Conservation (phyloP, 2,888 invertebrate species). For the Xestia c-nigrum region DNA sequence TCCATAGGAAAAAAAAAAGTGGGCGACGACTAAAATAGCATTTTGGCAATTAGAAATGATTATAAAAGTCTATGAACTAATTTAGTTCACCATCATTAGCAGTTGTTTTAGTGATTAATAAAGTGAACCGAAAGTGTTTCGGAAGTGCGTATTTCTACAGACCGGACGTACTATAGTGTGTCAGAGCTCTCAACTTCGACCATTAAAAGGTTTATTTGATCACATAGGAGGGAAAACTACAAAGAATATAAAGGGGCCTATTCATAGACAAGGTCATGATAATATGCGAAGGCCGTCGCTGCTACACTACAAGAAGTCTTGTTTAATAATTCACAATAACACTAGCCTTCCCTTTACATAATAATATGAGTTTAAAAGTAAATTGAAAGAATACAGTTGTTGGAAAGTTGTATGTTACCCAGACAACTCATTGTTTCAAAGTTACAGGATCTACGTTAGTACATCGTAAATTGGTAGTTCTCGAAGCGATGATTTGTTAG, state of each 20-base stretch:
- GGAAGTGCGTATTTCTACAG: slow-evolving; percentile 47
- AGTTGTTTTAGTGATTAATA: slow-evolving; percentile 16
- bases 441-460: slow-evolving; percentile 11
- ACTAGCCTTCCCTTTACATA: slow-evolving; percentile 12
- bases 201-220: slow-evolving; percentile 54
- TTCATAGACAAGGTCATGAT: slow-evolving; percentile 67
- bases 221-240: slow-evolving; percentile 44
- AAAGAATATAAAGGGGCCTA: slow-evolving; percentile 63
- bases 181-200: slow-evolving; percentile 40
- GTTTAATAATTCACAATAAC: slow-evolving; percentile 55
- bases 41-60: slow-evolving; percentile 9
- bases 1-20: slow-evolving; percentile 16
- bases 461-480: slow-evolving; percentile 30
- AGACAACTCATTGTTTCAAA: slow-evolving; percentile 27
- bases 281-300: slow-evolving; percentile 57
- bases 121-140: slow-evolving; percentile 38
- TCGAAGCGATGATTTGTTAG: slow-evolving; percentile 9
- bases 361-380: slow-evolving; percentile 25
- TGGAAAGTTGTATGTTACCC: slow-evolving; percentile 18
- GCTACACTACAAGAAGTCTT: slow-evolving; percentile 36
- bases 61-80: not conserved
- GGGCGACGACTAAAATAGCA: slow-evolving; percentile 31
- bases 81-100: slow-evolving; percentile 20
- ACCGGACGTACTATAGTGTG: slow-evolving; percentile 43
- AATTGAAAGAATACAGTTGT: slow-evolving; percentile 30